Conservation (phyloP, 2,888 invertebrate genomes). For the Petrolisthes manimaculis region DNA sequence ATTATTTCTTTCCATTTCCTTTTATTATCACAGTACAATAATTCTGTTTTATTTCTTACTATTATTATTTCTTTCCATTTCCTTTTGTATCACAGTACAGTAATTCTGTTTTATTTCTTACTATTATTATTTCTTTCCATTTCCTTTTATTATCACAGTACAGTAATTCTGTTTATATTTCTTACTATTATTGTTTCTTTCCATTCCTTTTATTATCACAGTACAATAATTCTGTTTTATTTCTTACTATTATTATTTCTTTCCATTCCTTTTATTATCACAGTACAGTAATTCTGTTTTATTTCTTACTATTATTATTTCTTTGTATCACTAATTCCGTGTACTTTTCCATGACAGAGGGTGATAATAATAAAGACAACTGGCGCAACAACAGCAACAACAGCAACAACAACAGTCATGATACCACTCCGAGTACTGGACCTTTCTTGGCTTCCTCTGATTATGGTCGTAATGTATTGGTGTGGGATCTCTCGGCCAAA, state of each 20-base stretch:
- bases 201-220: background rate
- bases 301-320: too few relatives aligned
- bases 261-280: background rate
- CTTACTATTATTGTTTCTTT: background rate
- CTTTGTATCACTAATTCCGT: background rate
- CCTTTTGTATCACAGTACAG: too few relatives aligned
- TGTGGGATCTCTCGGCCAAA: conserved; percentile 57
- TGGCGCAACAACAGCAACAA: background rate
- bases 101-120: too few relatives aligned
- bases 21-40: background rate
- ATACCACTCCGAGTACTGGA: background rate
- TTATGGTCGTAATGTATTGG: conserved; percentile 42
- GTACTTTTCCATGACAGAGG: background rate
- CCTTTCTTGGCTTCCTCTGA: conserved; percentile 60
- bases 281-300: background rate
- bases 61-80: too few relatives aligned
- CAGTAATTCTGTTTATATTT: background rate
- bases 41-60: background rate
- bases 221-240: background rate
- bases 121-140: background rate
- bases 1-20: background rate
- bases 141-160: background rate
- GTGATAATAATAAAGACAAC: background rate
- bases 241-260: too few relatives aligned
- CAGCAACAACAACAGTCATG: background rate